Base-by-base conservation (phyloP, 2,888 invertebrate genomes). In the Yponomeuta sedellus region DNA sequence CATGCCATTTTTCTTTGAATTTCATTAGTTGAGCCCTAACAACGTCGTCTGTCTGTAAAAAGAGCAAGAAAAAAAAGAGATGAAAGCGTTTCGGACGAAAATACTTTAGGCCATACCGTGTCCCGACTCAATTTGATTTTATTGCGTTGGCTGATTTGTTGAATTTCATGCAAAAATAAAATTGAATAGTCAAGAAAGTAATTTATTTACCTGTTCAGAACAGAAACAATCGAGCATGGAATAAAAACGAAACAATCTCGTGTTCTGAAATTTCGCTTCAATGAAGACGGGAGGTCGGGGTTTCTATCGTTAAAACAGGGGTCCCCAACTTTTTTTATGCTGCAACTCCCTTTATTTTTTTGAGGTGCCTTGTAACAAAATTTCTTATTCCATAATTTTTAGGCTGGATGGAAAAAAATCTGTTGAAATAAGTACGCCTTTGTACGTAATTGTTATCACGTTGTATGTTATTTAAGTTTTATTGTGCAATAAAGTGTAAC, bases 181-280 rank as follows among this genome's bases (percentile, higher is more conserved):
- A 58, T 58, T 58, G 58, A 19, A 22, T 58, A 19, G 22, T 58
- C 58, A 22, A 58, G 58, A 58, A 58, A 57, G 57, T 64, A 64
- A 64, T 64, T 64, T 64, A 56, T 64, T 56, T 56, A 64, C 64
- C 64, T 64, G 64, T 39, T 64, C 12, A 57, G 11, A 52, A 64
- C 64, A 64, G 64, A 64, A 64, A 57, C 56, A 64, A 64, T 64
- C 19, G 56, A 57, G 1, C 10, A 25, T 56, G 56, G 22, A 56
- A 64, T 64, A 64, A 57, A 64, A 57, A 22, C n/a, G 63, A 64
- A 64, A 44, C 40, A 64, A 64, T 64, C 44, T 40, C 20, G 44
- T 44, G 12, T 40, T 39, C 20, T 40, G 63, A 64, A 34, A 64
- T 40, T 44, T 64, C 22, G 40, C 63, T 3, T 44, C n/a, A 64